Evolutionary conservation across 2,888 invertebrate species (phyloP).

Genomic region (Eilema caniola): DNA sequence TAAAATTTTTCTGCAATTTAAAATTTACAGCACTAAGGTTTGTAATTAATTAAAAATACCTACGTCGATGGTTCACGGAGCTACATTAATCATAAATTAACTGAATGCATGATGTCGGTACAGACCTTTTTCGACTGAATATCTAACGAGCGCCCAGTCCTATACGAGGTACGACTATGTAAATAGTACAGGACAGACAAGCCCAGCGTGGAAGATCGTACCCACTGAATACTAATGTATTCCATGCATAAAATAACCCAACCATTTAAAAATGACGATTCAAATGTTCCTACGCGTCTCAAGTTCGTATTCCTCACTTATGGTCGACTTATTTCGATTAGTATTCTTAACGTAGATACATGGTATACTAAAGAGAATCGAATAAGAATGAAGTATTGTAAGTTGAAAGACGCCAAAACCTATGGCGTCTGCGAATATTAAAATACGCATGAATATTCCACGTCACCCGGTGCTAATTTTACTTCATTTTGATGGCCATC

Average conservation of each 20-base stretch:
- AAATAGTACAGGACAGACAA: constrained; percentile 74
- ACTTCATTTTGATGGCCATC: constrained; percentile 56
- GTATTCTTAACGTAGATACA: constrained; percentile 73
- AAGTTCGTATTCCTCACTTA: constrained; percentile 47
- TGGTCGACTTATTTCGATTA: constrained; percentile 65
- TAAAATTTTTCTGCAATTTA: neutral
- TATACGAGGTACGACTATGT: constrained; percentile 57
- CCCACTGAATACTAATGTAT: constrained; percentile 78
- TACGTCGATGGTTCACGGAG: neutral
- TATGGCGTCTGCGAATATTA: constrained; percentile 64
- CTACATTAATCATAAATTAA: constrained; percentile 29
- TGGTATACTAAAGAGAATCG: constrained; percentile 62
- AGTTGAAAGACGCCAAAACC: constrained; percentile 74
- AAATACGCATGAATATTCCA: constrained; percentile 61
- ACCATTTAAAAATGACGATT: constrained; percentile 57
- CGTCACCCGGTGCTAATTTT: constrained; percentile 54
- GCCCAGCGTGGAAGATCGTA: constrained; percentile 65
- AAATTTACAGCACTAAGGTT: constrained; percentile 1
- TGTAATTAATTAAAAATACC: constrained; percentile 19
- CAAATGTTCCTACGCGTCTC: constrained; percentile 37
- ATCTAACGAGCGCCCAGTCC: constrained; percentile 41
- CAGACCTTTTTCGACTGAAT: constrained; percentile 52
- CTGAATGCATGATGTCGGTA: constrained; percentile 26
- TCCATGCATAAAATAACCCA: constrained; percentile 64
- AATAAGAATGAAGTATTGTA: constrained; percentile 78